These are phyloP conservation scores for Lordiphosa andalusiaca DNA, from an alignment of 2,888 invertebrate species.

Conservation along the genomic window DNA sequence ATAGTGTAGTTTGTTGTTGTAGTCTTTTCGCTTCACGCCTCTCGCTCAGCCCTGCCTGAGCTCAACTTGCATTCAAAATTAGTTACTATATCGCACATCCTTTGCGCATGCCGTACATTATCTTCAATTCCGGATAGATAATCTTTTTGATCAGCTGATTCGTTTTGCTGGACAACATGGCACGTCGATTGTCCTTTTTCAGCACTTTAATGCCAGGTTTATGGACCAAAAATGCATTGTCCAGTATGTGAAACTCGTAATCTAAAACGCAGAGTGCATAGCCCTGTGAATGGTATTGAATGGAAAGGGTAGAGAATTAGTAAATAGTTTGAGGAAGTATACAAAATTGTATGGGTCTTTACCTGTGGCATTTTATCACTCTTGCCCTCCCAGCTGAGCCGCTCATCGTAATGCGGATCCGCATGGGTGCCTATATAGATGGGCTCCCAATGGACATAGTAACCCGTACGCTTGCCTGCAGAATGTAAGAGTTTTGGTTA, in stretches of 20 bases:
- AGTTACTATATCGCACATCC: slow-evolving; percentile 89
- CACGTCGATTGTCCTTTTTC: slow-evolving; percentile 89
- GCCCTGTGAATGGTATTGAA: slow-evolving; percentile 84
- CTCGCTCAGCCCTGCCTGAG: slow-evolving; percentile 42
- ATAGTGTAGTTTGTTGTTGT: slow-evolving; percentile 41
- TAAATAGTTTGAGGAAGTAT: not conserved
- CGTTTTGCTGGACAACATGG: slow-evolving; percentile 88
- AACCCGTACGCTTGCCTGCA: slow-evolving; percentile 87
- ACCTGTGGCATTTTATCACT: slow-evolving; percentile 98
- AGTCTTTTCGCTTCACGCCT: slow-evolving; percentile 49
- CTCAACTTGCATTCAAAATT: slow-evolving; percentile 66
- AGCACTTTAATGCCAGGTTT: slow-evolving; percentile 94
- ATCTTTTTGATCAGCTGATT: slow-evolving; percentile 88
- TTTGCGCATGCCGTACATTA: slow-evolving; percentile 89
- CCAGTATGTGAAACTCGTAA: slow-evolving; percentile 95
- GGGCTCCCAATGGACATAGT: slow-evolving; percentile 94
- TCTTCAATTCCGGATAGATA: slow-evolving; percentile 91
- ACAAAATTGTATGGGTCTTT: slow-evolving; percentile 33
- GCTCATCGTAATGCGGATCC: slow-evolving; percentile 94
- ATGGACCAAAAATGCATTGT: slow-evolving; percentile 96
- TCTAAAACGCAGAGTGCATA: slow-evolving; percentile 94
- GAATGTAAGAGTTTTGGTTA: too few relatives aligned
- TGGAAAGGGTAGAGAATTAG: not conserved
- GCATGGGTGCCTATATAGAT: slow-evolving; percentile 94
- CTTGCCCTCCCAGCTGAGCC: slow-evolving; percentile 96